A percentile compares a stretch with the other conserved stretches of the same genome.
Conservation (phyloP, 2,113 vertebrate genomes). For the Arvicanthis niloticus region DNA sequence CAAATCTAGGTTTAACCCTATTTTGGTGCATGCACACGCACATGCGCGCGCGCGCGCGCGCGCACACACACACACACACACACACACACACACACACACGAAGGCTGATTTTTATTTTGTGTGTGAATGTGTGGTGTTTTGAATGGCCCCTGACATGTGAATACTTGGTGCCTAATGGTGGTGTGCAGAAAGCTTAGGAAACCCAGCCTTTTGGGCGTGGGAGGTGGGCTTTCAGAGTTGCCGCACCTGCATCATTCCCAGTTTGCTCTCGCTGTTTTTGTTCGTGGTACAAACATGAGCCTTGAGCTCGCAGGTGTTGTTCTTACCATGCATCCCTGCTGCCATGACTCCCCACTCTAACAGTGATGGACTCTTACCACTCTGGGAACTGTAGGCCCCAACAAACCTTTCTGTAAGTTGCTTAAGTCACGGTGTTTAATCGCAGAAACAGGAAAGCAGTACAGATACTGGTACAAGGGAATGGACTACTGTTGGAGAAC, state of each 20-base stretch:
- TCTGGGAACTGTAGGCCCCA: background rate
- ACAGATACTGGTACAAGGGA: background rate
- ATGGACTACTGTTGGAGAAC: background rate
- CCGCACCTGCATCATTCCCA: background rate
- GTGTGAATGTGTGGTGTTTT: background rate
- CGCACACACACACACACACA: too few relatives aligned
- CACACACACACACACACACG: too few relatives aligned
- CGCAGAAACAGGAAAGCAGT: background rate
- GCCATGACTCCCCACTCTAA: background rate
- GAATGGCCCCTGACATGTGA: background rate
- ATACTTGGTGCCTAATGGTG: background rate
- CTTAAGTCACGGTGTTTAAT: background rate
- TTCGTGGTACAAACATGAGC: background rate
- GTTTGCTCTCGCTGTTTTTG: background rate
- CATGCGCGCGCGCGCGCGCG: too few relatives aligned
- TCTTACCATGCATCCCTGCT: background rate
- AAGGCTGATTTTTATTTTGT: background rate
- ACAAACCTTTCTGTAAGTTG: background rate
- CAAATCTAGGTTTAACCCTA: conserved; percentile 31
- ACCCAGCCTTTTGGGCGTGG: background rate
- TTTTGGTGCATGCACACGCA: background rate
- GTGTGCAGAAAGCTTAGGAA: background rate
- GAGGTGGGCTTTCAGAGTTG: background rate
- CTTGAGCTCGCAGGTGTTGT: background rate
- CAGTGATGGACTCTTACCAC: background rate